Evolutionary conservation across 64 coral and sea anemone genomes (phyloP).

Genomic region (Dendronephthya gigantea): DNA sequence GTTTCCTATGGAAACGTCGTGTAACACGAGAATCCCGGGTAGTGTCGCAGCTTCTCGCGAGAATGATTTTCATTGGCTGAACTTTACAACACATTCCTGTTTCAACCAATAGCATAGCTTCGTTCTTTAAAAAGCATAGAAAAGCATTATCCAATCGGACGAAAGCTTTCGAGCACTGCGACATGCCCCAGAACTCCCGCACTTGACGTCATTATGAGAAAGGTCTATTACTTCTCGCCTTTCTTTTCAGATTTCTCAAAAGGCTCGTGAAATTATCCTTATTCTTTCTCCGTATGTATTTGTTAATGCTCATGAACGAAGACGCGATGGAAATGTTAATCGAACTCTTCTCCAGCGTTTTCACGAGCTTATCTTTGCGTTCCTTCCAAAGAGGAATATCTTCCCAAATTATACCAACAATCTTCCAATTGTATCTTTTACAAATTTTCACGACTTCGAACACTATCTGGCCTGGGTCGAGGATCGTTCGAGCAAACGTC

Average conservation of each 20-base stretch:
- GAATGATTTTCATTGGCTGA: no score
- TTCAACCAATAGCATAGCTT: no score
- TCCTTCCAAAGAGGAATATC: background rate
- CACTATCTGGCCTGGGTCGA: constrained; percentile 45
- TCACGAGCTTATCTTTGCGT: background rate
- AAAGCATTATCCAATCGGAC: no score
- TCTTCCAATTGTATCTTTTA: constrained; percentile 55
- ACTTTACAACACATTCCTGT: no score
- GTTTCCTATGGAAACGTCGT: no score
- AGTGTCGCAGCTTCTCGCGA: no score
- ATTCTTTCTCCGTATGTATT: background rate
- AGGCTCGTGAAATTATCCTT: constrained; percentile 12
- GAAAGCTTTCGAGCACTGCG: no score
- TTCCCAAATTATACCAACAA: constrained; percentile 64
- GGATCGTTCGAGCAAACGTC: constrained; percentile 82
- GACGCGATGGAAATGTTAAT: background rate
- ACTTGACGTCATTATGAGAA: no score
- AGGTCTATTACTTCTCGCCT: constrained; percentile 69
- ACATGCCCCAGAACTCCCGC: no score
- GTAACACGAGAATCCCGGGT: no score
- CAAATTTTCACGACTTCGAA: constrained; percentile 55
- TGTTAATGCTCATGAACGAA: background rate
- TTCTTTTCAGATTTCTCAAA: constrained; percentile 36
- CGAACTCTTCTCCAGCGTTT: background rate
- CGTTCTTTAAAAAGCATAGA: no score